Percentiles rank a stretch among this genome's conserved stretches.
These are phyloP conservation scores for Clunio marinus DNA, from an alignment of 2,888 invertebrate genomes.

Conservation along the genomic window DNA sequence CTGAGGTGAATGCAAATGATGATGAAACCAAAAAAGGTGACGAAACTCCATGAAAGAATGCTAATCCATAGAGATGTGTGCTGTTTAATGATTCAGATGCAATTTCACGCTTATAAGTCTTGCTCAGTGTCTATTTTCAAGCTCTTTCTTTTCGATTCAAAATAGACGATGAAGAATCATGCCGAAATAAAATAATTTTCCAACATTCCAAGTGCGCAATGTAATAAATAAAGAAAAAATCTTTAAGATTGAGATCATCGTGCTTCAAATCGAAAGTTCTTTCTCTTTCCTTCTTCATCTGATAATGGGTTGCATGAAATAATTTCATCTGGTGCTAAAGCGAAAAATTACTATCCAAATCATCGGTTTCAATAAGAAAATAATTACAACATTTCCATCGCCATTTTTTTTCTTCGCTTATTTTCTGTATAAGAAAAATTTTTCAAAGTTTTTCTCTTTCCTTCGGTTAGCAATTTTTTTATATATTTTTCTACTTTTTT, in stretches of 20 bases:
- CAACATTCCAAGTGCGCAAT: background rate
- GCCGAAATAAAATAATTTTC: background rate
- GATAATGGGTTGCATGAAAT: background rate
- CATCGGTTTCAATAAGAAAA: constrained; percentile 2
- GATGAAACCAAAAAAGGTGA: background rate
- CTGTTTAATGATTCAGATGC: constrained; percentile 30
- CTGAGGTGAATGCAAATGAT: background rate
- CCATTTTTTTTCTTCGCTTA: background rate
- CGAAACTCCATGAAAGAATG: background rate
- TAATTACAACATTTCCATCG: constrained; percentile 2
- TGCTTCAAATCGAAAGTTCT: background rate
- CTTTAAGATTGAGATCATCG: background rate
- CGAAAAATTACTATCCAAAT: background rate
- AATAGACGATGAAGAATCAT: background rate
- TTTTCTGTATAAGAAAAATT: background rate
- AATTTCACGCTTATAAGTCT: constrained; percentile 9
- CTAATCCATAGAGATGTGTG: background rate
- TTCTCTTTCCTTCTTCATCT: too few relatives aligned
- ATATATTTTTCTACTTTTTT: background rate
- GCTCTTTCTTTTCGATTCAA: too few relatives aligned
- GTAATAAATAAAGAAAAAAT: background rate
- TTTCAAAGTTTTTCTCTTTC: background rate
- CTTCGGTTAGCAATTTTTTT: background rate
- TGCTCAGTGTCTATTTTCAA: too few relatives aligned
- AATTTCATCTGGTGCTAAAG: constrained; percentile 5